Evolutionary conservation across 2,888 invertebrate species (phyloP), one percentile per base, ranked within the genome.

Genomic region (Dendrolimus pini): DNA sequence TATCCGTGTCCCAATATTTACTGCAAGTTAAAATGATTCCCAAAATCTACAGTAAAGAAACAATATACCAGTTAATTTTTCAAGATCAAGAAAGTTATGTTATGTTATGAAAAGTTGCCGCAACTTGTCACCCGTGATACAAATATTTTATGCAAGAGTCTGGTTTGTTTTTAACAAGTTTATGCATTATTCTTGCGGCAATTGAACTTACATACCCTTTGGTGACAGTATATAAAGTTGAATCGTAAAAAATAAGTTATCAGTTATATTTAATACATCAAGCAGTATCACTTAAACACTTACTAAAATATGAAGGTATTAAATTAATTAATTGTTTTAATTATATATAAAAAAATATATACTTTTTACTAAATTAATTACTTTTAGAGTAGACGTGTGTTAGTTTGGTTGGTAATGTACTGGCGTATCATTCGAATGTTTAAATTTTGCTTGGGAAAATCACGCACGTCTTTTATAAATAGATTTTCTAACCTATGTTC

Each of bases 81-180:
- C 47, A 47, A 47, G 47, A 8, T 47, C 47, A 47, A 47, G 47
- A 12, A 47, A 47, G 12, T 12, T 47, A 6, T n/a, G n/a, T n/a
- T n/a, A 47, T 12, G 47, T 10, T 12, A 47, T 47, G 2, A 30
- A 30, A 30, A 30, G 30, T 30, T 30, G 30, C 30, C 30, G 30
- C 30, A 30, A 12, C 47, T 9, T 47, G 47, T 10, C 47, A 47
- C 47, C 47, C 12, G 12, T 6, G 7, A 47, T 47, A 10, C 47
- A n/a, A 18, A 41, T 56, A 30, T 30, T 30, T 30, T 30, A 52
- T 18, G 52, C 52, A 41, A 52, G 2, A 56, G 53, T 47, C 56
- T 30, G 52, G 56, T 56, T 56, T 56, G 14, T 7, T 13, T 52
- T 56, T 30, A 56, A 8, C 56, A 56, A 52, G 52, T 55, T 30